Evolutionary conservation across 2,797 vertebrate genomes (phyloP), one percentile per base, ranked within the genome.

Genomic region (Danio choprae): DNA sequence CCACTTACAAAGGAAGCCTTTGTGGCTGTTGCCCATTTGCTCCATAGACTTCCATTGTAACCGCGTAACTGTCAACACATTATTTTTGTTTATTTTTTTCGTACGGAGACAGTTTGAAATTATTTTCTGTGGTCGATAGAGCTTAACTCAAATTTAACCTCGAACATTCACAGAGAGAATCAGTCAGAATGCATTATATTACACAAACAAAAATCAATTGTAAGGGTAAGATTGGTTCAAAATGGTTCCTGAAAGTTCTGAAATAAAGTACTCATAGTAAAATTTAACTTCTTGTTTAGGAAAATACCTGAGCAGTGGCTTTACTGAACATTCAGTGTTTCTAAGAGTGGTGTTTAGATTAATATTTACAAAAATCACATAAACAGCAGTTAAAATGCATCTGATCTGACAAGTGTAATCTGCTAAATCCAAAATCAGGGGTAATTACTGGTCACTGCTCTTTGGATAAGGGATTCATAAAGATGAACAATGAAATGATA

Each of bases 1-100:
- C 70, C 40, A 29, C 55, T 53, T 73, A 73, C 70, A 73, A 73
- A 58, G 40, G 8, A 73, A 73, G 53, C 41, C 53, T 44, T 59
- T 73, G 70, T 73, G 70, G 20, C 40, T 29, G 9, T 58, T 44
- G 55, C 11, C 44, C 70, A 7, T 73, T 59, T 58, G 41, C 41
- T 55, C 53, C 51, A 16, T 43, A 20, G 51, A 43, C 38, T 55
- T 72, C 38, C 9, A 60, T 46, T 74, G 71, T 18, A 36, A 74
- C 13, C 41, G 36, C 1, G 2, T 46, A 74, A 60, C 55, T 62
- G 22, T 74, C 72, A 50, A 18, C 29, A 18, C 10, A 40, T 74
- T 40, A 50, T 40, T 46, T 50, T 48, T 46, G 44, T 9, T 74
- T 74, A 16, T 11, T 72, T 72, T 72, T 56, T 43, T 12, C 40